phyloP scores from a whole-genome alignment of 2,113 vertebrate genomes.

The Sphaerodactylus townsendi region DNA sequence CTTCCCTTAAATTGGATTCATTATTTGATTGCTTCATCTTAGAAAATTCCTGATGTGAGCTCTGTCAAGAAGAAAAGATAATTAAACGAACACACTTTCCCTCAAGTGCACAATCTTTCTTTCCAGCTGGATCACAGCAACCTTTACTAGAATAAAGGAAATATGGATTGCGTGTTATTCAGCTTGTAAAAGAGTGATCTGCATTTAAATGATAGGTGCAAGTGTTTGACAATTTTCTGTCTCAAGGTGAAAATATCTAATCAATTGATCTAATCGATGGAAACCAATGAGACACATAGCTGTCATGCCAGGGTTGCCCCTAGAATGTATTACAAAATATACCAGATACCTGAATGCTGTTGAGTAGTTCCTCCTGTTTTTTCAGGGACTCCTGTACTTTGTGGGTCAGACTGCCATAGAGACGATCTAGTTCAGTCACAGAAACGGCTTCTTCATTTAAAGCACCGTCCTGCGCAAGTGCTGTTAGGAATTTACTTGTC shows the following conservation, averaged over 20 bases:
- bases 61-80: conserved; percentile 65
- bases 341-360: conserved; percentile 80
- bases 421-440: conserved; percentile 83
- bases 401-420: conserved; percentile 88
- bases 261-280: no score
- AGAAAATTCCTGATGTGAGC: conserved; percentile 93
- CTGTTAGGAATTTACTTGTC: conserved; percentile 88
- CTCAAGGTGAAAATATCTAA: not conserved
- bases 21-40: conserved; percentile 94
- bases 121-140: not conserved
- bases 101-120: not conserved
- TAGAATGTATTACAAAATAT: not conserved
- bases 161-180: not conserved
- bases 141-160: not conserved
- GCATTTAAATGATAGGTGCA: not conserved
- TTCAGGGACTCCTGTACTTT: conserved; percentile 88
- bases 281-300: not conserved
- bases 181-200: not conserved
- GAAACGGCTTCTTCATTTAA: conserved; percentile 95
- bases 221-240: not conserved
- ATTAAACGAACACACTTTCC: not conserved
- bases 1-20: conserved; percentile 93
- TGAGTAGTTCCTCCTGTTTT: conserved; percentile 90
- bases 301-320: not conserved
- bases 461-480: conserved; percentile 89